phyloP scores from a whole-genome alignment of 2,797 vertebrate species.

The Rhinoraja longicauda region DNA sequence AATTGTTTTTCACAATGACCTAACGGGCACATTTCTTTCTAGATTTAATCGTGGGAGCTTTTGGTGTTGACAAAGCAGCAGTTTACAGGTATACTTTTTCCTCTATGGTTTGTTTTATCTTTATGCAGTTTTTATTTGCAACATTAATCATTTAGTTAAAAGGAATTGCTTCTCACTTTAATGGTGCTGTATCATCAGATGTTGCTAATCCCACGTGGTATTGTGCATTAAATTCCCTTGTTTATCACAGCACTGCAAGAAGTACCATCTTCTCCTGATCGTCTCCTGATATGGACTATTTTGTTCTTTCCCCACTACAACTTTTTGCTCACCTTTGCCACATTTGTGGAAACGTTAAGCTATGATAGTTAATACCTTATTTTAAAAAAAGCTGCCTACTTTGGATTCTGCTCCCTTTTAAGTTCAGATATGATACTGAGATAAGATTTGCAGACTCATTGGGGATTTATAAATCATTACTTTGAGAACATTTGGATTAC shows the following conservation, averaged over 20 bases:
- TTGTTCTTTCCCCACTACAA: neutral
- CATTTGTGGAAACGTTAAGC: neutral
- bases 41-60: slow-evolving; percentile 84
- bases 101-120: neutral
- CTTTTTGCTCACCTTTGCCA: neutral
- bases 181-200: neutral
- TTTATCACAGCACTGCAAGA: neutral
- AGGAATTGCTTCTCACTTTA: neutral
- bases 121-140: neutral
- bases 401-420: neutral
- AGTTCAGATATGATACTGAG: neutral
- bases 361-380: neutral
- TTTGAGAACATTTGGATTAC: too few species aligned
- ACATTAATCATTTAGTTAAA: neutral
- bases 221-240: neutral
- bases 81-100: slow-evolving; percentile 68
- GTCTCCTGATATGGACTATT: neutral
- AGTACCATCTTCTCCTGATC: neutral
- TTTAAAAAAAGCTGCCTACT: neutral
- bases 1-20: neutral
- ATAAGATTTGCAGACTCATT: neutral
- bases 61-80: slow-evolving; percentile 78
- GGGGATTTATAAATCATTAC: neutral
- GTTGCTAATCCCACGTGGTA: neutral
- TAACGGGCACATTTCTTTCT: slow-evolving; percentile 43